Conservation (phyloP, 2,888 invertebrate genomes). For the Empis stercorea region DNA sequence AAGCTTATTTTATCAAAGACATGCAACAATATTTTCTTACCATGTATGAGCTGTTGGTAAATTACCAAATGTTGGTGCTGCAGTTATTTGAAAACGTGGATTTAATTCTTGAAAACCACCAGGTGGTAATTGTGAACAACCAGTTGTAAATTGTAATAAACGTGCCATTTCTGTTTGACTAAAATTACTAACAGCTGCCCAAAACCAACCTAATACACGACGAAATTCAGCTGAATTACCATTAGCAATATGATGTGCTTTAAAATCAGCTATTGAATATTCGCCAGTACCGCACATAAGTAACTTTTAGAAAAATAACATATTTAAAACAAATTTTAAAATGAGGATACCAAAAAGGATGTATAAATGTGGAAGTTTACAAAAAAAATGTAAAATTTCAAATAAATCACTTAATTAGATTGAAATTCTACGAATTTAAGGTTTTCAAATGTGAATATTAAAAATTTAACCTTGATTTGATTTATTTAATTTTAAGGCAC, state of each 20-base stretch:
- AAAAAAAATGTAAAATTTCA: no score
- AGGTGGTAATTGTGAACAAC: conserved; percentile 81
- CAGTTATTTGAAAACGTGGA: conserved; percentile 85
- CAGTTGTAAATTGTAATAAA: conserved; percentile 83
- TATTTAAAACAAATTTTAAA: no score
- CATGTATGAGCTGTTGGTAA: conserved; percentile 92
- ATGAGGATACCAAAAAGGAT: no score
- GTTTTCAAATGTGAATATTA: no score
- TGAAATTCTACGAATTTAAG: not conserved
- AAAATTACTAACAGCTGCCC: conserved; percentile 80
- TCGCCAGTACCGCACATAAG: conserved; percentile 87
- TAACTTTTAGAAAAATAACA: conserved; percentile 43
- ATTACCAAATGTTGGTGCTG: conserved; percentile 79
- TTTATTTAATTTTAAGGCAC: no score
- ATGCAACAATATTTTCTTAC: no score
- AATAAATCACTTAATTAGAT: no score
- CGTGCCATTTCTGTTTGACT: conserved; percentile 87
- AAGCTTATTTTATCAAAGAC: not conserved
- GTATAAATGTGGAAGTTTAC: no score
- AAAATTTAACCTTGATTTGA: no score
- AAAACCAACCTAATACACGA: conserved; percentile 78
- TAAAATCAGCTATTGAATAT: conserved; percentile 81
- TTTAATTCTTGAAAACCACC: conserved; percentile 82
- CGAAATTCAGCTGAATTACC: conserved; percentile 72
- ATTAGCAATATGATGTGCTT: conserved; percentile 74